These are phyloP conservation scores for Sarcophaga bullata DNA, from an alignment of 1,140 invertebrate species.

Conservation along the genomic window DNA sequence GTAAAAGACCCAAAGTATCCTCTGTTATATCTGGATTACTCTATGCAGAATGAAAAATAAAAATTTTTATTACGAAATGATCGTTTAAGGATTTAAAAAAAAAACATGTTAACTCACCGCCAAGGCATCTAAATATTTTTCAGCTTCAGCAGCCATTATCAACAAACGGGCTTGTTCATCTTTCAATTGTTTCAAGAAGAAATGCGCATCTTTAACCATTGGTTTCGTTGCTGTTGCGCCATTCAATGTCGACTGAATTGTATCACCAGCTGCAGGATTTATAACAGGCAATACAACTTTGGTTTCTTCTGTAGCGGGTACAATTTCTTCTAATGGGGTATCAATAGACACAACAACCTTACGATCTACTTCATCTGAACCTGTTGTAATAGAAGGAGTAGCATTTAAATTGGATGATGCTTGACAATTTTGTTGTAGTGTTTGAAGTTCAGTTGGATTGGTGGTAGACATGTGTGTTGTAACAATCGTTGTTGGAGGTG, in stretches of 20 bases:
- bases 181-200: slow-evolving; percentile 79
- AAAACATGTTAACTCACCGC: slow-evolving; percentile 57
- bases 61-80: background rate
- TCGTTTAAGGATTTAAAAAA: background rate
- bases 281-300: background rate
- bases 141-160: slow-evolving; percentile 73
- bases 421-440: background rate
- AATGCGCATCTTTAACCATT: slow-evolving; percentile 73
- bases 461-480: background rate
- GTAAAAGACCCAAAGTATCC: slow-evolving; percentile 82
- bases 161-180: slow-evolving; percentile 77
- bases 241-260: background rate
- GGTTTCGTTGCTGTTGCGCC: background rate
- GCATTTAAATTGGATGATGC: background rate
- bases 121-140: slow-evolving; percentile 73
- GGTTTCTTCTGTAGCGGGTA: slow-evolving; percentile 17
- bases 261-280: background rate
- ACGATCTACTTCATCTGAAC: slow-evolving; percentile 42
- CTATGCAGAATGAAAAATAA: slow-evolving; percentile 45
- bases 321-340: background rate
- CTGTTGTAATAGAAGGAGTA: background rate
- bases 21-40: slow-evolving; percentile 71
- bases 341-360: slow-evolving; percentile 10
- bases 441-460: slow-evolving; percentile 4
- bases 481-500: background rate